These are phyloP conservation scores for Dasyornis broadbenti DNA, from an alignment of 2,113 vertebrate species.

Conservation along the genomic window DNA sequence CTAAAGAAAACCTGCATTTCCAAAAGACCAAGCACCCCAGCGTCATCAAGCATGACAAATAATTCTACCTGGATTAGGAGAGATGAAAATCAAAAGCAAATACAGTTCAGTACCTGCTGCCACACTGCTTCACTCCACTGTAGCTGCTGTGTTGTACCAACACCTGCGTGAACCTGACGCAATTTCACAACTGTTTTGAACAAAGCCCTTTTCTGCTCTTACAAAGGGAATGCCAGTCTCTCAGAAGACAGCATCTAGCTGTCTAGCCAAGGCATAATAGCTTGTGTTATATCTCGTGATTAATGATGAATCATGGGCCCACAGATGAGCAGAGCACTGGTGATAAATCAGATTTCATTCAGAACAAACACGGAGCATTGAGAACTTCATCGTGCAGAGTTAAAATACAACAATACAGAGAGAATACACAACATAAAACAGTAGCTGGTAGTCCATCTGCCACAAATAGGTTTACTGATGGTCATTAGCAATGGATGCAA, in stretches of 20 bases:
- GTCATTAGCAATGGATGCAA: background rate
- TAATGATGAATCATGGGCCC: background rate
- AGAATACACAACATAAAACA: background rate
- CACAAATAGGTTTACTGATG: background rate
- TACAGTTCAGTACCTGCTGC: background rate
- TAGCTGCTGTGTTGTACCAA: background rate
- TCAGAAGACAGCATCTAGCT: background rate
- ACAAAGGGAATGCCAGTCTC: background rate
- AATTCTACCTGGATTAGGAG: background rate
- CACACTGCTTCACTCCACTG: background rate
- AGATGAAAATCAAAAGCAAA: background rate
- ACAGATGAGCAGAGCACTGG: background rate
- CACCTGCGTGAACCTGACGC: background rate
- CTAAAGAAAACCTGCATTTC: background rate
- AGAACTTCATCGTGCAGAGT: background rate
- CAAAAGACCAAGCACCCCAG: background rate
- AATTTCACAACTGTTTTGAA: background rate
- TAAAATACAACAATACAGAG: background rate
- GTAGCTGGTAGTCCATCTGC: rapidly evolving
- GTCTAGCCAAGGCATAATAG: background rate
- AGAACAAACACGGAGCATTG: rapidly evolving
- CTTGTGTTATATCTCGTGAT: background rate
- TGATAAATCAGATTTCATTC: background rate
- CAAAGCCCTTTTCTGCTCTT: background rate
- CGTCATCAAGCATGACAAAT: background rate